A percentile compares a stretch with the other conserved stretches of the same genome.
These are phyloP conservation scores for Diplolepis rosae DNA, from an alignment of 2,888 invertebrate species.

Conservation along the genomic window DNA sequence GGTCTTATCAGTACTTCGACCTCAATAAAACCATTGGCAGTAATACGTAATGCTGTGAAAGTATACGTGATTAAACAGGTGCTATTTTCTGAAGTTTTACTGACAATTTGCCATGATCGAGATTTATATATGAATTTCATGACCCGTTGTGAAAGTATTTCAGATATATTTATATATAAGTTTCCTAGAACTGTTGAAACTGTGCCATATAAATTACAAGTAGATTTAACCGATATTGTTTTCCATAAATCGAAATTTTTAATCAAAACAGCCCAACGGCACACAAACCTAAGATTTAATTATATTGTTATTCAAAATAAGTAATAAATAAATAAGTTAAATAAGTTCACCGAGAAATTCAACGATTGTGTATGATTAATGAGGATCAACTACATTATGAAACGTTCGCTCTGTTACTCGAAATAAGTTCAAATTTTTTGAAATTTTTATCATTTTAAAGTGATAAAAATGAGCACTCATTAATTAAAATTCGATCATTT, in stretches of 20 bases:
- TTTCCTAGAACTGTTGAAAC: background rate
- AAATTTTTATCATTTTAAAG: too few species aligned
- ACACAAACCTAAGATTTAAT: conserved; percentile 39
- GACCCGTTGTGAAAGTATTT: conserved; percentile 28
- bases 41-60: conserved; percentile 47
- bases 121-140: conserved; percentile 24
- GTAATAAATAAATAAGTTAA: background rate
- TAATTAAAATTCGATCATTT: too few species aligned
- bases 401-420: too few species aligned
- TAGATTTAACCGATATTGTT: conserved; percentile 24
- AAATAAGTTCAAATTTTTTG: too few species aligned
- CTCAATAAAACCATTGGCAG: conserved; percentile 30
- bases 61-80: conserved; percentile 36
- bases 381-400: too few species aligned
- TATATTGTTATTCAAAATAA: conserved; percentile 32
- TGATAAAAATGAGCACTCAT: too few species aligned
- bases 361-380: background rate
- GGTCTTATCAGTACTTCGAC: conserved; percentile 29
- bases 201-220: conserved; percentile 17
- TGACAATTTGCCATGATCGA: conserved; percentile 3
- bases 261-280: conserved; percentile 32
- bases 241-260: conserved; percentile 32
- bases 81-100: conserved; percentile 30
- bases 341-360: background rate
- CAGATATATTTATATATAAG: conserved; percentile 25